Evolutionary conservation across 2,113 vertebrate genomes (phyloP), one percentile per base, ranked within the genome.

Genomic region (Crotalus helleri): DNA sequence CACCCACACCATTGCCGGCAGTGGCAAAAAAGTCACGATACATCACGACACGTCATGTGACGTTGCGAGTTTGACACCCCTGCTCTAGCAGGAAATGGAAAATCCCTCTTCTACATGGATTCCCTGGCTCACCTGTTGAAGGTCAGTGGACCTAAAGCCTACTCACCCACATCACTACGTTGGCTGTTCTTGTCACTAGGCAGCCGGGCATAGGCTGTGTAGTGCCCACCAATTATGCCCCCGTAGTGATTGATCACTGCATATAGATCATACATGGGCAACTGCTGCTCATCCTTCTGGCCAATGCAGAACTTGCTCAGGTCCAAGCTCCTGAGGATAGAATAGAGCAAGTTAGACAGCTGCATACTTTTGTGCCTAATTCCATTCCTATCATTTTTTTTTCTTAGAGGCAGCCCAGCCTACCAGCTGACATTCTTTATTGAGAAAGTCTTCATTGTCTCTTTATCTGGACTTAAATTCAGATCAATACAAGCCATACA

Each of bases 181-280:
- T 99, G 99, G 97, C 99, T 99, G 98, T 99, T 99, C 96, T 99
- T 99, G 96, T 99, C 99, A 0, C 96, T 99, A 64, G 99, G 99
- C 94, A 99, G 98, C 29, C 99, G 98, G 29, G 99, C 98, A 0
- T 99, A 99, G 0, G 99, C 99, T 0, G 99, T 99, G 95, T 99
- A 99, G 96, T 99, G 99, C n/a, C 99, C 99, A 5, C 99, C 99
- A 0, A 99, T 99, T 99, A 99, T 99, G 87, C 99, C 99, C 11
- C 99, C 99, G 0, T 99, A 99, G 97, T 99, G 99, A 96, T 99
- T 99, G 95, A 99, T 99, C 95, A 99, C 99, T 0, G 98, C 99
- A 0, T 99, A 99, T 17, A 99, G 96, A 96, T 99, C 99, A 1
- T 99, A 99, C 94, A 98, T 97, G 1, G 99, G 99, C 10, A 98